Evolutionary conservation across 2,797 vertebrate genomes (phyloP), one percentile per base, ranked within the genome.

Genomic region (Pseudopleuronectes americanus): DNA sequence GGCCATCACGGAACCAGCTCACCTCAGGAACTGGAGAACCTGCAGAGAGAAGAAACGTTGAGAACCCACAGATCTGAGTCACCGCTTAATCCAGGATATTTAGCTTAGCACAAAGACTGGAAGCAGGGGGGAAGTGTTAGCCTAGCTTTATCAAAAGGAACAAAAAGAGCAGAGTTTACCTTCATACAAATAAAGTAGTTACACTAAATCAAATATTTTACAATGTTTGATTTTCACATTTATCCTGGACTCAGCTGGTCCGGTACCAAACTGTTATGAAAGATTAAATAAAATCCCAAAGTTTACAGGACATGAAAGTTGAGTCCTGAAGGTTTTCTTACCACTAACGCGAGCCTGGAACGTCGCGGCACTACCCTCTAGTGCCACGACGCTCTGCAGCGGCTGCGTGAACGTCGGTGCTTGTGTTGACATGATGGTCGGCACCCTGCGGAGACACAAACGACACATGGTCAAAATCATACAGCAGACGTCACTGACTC

Each of bases 1-100:
- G 97, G 94, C 97, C 97, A 97, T 99, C 97, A 94, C 96, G 95
- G 91, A 96, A 99, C 98, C 97, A 99, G 96, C 94, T 98, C 96
- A 99, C 97, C 94, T 99, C 98, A 91, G 97, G 98, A 97, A 97
- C 96, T 95, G 97, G 97, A 87, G 92, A 95, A 94, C 97, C 97
- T 98, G 64, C 2, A 21, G 17, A 53, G 8, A 57, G 1, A 1
- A 26, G 26, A 67, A 53, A 8, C 28, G 13, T 1, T 45, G 62
- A 54, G n/a, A 17, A 36, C 3, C 7, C 14, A 31, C 16, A 56
- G 7, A 56, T 26, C 17, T 28, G 4, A 23, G 5, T 54, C 31
- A 3, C 31, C 0, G 31, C 8, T 33, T 9, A 10, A 9, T 33
- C 31, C 31, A 33, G 9, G 31, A 33, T 9, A 33, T 8, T 33